Conservation (phyloP, 2,888 invertebrate species). For the Flexamia atlantica region DNA sequence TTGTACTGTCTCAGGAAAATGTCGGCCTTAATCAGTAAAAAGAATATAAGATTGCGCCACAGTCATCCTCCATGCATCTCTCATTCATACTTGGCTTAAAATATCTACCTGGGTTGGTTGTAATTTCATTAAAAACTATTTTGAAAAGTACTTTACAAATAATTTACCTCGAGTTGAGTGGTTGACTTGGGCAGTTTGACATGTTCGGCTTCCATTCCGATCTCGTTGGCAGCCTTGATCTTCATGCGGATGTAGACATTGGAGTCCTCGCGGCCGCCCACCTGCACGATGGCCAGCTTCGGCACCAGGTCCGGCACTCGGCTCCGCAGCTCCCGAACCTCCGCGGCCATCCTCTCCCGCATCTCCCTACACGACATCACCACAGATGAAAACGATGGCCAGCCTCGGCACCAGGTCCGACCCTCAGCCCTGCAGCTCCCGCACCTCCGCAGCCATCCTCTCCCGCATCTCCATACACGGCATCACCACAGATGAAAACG, state of each 20-base stretch:
- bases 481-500: no score
- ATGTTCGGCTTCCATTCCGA: slow-evolving; percentile 91
- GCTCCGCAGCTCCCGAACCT: slow-evolving; percentile 79
- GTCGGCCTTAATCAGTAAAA: no score
- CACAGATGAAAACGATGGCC: no score
- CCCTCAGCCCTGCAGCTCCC: slow-evolving; percentile 73
- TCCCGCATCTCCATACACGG: slow-evolving; percentile 85
- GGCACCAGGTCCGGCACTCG: slow-evolving; percentile 78
- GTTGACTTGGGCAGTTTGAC: slow-evolving; percentile 87
- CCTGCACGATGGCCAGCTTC: slow-evolving; percentile 95
- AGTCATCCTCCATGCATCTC: no score
- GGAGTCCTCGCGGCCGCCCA: slow-evolving; percentile 97
- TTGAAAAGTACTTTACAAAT: neutral
- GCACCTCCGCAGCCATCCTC: slow-evolving; percentile 83
- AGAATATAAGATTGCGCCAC: no score
- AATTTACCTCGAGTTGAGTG: slow-evolving; percentile 86
- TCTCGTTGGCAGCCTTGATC: slow-evolving; percentile 92
- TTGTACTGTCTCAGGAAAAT: no score
- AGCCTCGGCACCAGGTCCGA: slow-evolving; percentile 83
- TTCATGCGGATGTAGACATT: slow-evolving; percentile 99
- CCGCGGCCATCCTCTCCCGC: slow-evolving; percentile 81
- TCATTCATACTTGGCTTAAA: no score
- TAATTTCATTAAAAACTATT: no score
- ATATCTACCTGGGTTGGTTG: no score
- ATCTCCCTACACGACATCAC: slow-evolving; percentile 80